Conservation (phyloP, 2,113 vertebrate genomes). For the Clupea harengus region DNA sequence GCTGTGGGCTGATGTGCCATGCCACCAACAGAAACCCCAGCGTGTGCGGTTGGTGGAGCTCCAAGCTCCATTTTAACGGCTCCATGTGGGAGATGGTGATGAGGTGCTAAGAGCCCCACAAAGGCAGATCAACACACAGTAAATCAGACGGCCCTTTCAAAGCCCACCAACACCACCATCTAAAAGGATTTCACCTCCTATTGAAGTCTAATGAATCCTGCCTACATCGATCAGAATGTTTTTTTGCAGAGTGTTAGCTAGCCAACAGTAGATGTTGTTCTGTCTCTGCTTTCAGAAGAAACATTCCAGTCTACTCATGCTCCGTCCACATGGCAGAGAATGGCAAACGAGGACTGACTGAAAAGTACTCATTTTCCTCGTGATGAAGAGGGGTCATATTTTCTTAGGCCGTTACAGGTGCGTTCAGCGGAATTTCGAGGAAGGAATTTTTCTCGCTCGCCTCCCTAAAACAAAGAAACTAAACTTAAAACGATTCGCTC, state of each 20-base stretch:
- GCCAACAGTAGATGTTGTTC: background rate
- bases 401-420: background rate
- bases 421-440: background rate
- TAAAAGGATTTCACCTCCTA: constrained; percentile 35
- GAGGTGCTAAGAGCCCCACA: constrained; percentile 73
- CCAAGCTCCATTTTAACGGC: constrained; percentile 53
- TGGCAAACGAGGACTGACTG: background rate
- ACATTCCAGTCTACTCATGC: background rate
- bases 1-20: constrained; percentile 20
- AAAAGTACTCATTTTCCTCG: background rate
- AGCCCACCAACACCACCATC: constrained; percentile 34
- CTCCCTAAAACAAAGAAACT: background rate
- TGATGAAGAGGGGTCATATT: background rate
- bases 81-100: constrained; percentile 68
- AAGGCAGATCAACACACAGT: constrained; percentile 64
- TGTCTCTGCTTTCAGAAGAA: background rate
- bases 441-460: background rate
- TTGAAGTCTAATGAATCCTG: constrained; percentile 50
- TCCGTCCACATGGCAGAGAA: background rate
- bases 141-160: constrained; percentile 55
- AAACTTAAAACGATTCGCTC: background rate
- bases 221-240: constrained; percentile 33
- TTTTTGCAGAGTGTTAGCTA: background rate
- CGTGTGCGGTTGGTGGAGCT: constrained; percentile 55
- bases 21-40: constrained; percentile 32